phyloP scores from a whole-genome alignment of 1,140 invertebrate species.

The Chymomyza costata region DNA sequence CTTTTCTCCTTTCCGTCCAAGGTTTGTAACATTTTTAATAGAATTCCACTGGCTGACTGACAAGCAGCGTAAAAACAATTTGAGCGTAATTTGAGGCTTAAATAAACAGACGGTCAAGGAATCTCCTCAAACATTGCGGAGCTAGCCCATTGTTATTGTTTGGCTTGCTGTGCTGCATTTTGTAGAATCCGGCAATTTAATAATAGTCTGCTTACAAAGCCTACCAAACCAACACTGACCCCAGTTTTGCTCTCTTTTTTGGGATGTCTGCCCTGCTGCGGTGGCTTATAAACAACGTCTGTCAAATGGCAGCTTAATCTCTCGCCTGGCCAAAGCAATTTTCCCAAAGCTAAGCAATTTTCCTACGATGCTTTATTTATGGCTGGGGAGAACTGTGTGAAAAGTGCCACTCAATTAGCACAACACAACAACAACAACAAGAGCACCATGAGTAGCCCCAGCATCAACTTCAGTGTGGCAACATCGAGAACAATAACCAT shows the following conservation, averaged over 20 bases:
- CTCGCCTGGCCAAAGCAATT: conserved; percentile 22
- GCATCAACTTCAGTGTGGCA: too few relatives aligned
- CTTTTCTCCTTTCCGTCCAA: conserved; percentile 49
- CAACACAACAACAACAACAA: neutral
- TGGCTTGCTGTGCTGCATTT: conserved; percentile 40
- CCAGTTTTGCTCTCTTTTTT: conserved; percentile 6
- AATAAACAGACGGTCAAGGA: conserved; percentile 54
- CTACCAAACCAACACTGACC: too few relatives aligned
- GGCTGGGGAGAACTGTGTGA: too few relatives aligned
- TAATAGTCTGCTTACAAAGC: conserved; percentile 38
- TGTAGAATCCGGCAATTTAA: conserved; percentile 61
- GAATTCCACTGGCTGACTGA: conserved; percentile 21
- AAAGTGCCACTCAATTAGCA: too few relatives aligned
- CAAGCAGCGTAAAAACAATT: conserved; percentile 63
- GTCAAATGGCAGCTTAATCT: conserved; percentile 53
- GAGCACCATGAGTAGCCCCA: too few relatives aligned
- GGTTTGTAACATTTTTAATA: conserved; percentile 56
- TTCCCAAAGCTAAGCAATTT: conserved; percentile 27
- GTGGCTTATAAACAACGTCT: too few relatives aligned
- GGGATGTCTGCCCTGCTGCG: too few relatives aligned
- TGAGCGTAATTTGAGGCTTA: conserved; percentile 68
- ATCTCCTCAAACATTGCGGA: too few relatives aligned
- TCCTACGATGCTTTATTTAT: neutral
- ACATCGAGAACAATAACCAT: conserved; percentile 5
- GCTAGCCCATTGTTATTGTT: conserved; percentile 35